Conservation (phyloP, 2,113 vertebrate species). For the Porphyrio hochstetteri region DNA sequence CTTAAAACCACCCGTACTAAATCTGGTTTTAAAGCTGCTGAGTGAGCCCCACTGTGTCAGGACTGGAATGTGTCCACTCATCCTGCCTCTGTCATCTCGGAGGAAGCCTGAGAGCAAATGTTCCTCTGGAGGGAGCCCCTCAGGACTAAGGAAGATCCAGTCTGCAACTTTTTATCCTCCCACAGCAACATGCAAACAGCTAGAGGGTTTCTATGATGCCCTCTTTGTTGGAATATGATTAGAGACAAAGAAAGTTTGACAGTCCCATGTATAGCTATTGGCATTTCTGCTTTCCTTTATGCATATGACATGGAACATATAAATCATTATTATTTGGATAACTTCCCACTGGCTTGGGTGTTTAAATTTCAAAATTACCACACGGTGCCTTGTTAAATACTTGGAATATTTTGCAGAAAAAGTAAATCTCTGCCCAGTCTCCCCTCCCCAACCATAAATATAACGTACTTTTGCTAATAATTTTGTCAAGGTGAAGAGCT, state of each 20-base stretch:
- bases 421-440: not conserved
- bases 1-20: not conserved
- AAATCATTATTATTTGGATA: not conserved
- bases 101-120: not conserved
- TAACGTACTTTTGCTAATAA: not conserved
- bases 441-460: not conserved
- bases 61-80: slow-evolving; percentile 25
- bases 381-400: not conserved
- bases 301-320: not conserved
- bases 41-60: not conserved
- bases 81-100: not conserved
- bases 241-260: not conserved
- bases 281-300: not conserved
- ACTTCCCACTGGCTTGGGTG: not conserved
- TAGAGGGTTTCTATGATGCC: not conserved
- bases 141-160: not conserved
- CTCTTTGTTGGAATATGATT: not conserved
- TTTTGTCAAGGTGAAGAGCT: not conserved
- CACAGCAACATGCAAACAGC: not conserved
- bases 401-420: not conserved
- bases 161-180: slow-evolving; percentile 44
- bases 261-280: not conserved
- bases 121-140: slow-evolving; percentile 56
- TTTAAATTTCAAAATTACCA: not conserved
- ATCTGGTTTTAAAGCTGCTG: not conserved